Base-by-base conservation (phyloP, 2,797 vertebrate genomes). In the Halcyon smyrnensis region DNA sequence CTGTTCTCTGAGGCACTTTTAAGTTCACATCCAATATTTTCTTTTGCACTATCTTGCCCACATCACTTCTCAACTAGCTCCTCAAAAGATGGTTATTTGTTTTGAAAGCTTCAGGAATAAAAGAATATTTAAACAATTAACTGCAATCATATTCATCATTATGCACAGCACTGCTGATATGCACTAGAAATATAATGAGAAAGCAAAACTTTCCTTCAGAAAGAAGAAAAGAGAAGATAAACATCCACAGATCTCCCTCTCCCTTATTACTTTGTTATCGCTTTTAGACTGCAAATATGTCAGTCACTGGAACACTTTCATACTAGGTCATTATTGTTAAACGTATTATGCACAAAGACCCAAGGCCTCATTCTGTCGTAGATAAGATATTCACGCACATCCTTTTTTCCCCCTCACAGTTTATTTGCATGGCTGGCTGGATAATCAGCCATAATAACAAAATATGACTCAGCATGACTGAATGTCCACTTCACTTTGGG, bases 391-490 rank as follows among this genome's bases (percentile, higher is more conserved):
- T 92, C 88, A 71, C 60, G 67, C 57, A 64, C 56, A 64, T 83
- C 68, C 21, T 79, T 68, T 45, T 89, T 77, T 68, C 36, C 36
- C 67, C 53, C 73, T 83, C 62, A 54, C 68, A 90, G 59, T 74
- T 89, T 85, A 73, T 96, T 84, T 95, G 82, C 91, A 95, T 53
- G 95, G 82, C 67, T 94, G 77, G 54, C 7, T 93, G 84, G 59
- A 90, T 92, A 93, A 96, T 94, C 91, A 95, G 59, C 69, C 82
- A 23, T 93, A 91, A 94, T 82, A 94, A 95, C 87, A 76, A 87
- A 94, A 89, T 81, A 65, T 96, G 97, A 97, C 91, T 97, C 94
- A 97, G 95, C 91, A 90, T 3, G 46, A 68, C 30, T 70, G 57
- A 87, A 77, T 41, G 69, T 83, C 73, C 80, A 65, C 77, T 91